phyloP scores from a whole-genome alignment of 2,888 invertebrate genomes.

The Folsomia candida region DNA sequence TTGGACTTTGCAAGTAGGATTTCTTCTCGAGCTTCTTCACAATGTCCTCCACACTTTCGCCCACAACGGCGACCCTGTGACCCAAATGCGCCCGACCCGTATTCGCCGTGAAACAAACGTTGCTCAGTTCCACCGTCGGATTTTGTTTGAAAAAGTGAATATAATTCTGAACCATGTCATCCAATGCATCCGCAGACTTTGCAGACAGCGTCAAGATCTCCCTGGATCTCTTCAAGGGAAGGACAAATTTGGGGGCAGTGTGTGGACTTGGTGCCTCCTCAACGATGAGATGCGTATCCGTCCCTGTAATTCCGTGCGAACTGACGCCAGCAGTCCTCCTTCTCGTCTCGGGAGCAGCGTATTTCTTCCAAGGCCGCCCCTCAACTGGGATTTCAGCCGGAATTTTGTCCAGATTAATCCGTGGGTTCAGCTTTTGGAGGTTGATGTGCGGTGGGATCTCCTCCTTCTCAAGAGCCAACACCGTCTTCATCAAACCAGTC shows the following conservation, averaged over 20 bases:
- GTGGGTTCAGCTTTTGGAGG: constrained; percentile 20
- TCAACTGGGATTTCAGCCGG: constrained; percentile 30
- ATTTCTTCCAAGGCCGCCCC: constrained; percentile 18
- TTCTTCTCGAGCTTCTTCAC: constrained; percentile 16
- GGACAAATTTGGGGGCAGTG: not conserved
- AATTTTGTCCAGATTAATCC: constrained; percentile 25
- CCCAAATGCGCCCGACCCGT: constrained; percentile 27
- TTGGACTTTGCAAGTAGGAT: constrained; percentile 12
- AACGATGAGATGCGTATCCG: constrained; percentile 22
- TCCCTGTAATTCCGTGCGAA: constrained; percentile 31
- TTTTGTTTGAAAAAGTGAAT: not conserved
- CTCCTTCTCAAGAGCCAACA: constrained; percentile 22
- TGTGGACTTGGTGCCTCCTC: constrained; percentile 20
- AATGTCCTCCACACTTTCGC: constrained; percentile 12
- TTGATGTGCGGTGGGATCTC: constrained; percentile 25
- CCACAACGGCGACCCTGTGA: constrained; percentile 27
- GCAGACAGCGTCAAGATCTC: constrained; percentile 27
- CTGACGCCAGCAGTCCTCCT: constrained; percentile 37
- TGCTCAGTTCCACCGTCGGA: not conserved
- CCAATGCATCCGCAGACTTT: constrained; percentile 32
- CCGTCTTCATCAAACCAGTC: constrained; percentile 25
- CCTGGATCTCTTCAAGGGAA: not conserved
- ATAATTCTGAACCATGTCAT: constrained; percentile 20
- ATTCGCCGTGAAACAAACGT: constrained; percentile 29
- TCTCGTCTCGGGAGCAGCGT: not conserved